A percentile compares a stretch with the other conserved stretches of the same genome.
Evolutionary conservation across 2,797 vertebrate genomes (phyloP).

Genomic region (Liparis tanakae): DNA sequence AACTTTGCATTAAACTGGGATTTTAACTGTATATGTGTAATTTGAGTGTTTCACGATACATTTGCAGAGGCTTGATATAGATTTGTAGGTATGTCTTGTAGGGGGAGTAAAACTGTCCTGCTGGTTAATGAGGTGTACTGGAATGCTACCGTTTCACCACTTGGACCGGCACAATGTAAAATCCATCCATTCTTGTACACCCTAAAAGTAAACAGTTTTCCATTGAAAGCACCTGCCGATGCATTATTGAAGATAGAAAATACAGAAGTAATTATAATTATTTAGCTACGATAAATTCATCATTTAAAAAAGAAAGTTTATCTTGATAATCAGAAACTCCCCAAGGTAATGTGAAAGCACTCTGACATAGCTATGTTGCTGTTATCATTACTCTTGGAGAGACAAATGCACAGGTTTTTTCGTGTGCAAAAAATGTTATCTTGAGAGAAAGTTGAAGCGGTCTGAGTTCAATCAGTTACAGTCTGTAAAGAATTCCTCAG

Average conservation of each 20-base stretch:
- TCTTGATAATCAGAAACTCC: neutral
- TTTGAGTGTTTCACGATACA: neutral
- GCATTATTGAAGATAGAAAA: conserved; percentile 17
- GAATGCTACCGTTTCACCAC: neutral
- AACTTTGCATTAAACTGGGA: conserved; percentile 1
- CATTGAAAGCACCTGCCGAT: conserved; percentile 2
- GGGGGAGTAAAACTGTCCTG: neutral
- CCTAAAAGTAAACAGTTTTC: conserved; percentile 17
- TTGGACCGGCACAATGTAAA: neutral
- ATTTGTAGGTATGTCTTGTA: neutral
- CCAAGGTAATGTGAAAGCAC: neutral
- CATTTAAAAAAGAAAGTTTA: neutral
- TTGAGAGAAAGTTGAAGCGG: neutral
- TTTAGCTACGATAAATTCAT: conserved; percentile 7
- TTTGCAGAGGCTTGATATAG: neutral
- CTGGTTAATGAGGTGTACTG: neutral
- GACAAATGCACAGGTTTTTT: neutral
- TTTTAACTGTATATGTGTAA: neutral
- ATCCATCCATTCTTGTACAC: neutral
- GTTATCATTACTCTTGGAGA: neutral
- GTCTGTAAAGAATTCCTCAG: neutral
- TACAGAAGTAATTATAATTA: neutral
- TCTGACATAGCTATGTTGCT: neutral
- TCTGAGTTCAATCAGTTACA: neutral
- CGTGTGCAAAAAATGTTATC: neutral